Evolutionary conservation across 2,888 invertebrate genomes (phyloP), one percentile per base, ranked within the genome.

Genomic region (Gandaritis pyraliata): DNA sequence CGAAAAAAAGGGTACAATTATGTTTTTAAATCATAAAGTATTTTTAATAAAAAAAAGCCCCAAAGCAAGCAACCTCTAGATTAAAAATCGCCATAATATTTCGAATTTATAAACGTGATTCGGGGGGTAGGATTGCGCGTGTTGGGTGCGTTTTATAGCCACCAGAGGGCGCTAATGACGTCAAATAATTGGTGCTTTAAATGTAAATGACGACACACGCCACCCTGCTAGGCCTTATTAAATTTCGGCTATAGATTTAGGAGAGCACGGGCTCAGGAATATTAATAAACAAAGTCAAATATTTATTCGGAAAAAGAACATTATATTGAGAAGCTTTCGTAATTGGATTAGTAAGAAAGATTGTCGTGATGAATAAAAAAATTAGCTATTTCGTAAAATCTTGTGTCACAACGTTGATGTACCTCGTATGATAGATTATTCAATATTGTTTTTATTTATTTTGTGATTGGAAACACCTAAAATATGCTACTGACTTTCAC

Each of bases 171-270:
- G 88, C 91, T 90, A 91, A 92, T 91, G 91, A 90, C 87, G 80
- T 88, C 90, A 87, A 88, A 91, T 91, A 91, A 92, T 90, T 90
- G 91, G 89, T 88, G 85, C 91, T 92, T 91, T 91, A 90, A 88
- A 92, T 92, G 92, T 90, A 89, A 91, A 92, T 91, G 87, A 85
- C 87, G 87, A 88, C 86, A 90, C 87, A 89, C 84, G 83, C 83
- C 78, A 60, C 82, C 76, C 77, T 58, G 45, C 66, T 68, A 59
- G 78, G 85, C 84, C 87, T 90, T 91, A 90, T 91, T 90, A 91
- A 91, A 90, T 87, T 86, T 82, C 69, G 75, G 65, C 73, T 75
- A 81, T 77, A 75, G 80, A 76, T 80, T 75, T 76, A 72, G 72
- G 68, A 72, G 67, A 57, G 64, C 67, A 67, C 57, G 63, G 64